phyloP scores from a whole-genome alignment of 2,888 invertebrate species.

The Agrotis exclamationis region DNA sequence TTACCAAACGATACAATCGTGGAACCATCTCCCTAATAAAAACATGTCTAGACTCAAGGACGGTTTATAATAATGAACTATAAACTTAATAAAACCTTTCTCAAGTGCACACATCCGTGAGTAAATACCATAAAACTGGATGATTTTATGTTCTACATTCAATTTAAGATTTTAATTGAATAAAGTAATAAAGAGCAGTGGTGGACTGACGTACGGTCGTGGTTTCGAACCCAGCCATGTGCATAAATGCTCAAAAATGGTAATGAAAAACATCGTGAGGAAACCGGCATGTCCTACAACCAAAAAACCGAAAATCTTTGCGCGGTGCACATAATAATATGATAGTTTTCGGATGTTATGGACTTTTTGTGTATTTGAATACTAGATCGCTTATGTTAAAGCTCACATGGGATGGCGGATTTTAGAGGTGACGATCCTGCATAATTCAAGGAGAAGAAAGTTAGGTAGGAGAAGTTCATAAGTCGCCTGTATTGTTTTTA shows the following conservation, averaged over 20 bases:
- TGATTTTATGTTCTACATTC: conserved; percentile 19
- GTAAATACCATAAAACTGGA: conserved; percentile 41
- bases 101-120: conserved; percentile 39
- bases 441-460: no score
- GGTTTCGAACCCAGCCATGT: no score
- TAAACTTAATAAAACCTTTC: conserved; percentile 33
- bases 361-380: background rate
- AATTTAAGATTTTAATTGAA: conserved; percentile 35
- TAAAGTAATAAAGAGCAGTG: background rate
- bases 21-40: conserved; percentile 27
- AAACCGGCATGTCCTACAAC: no score
- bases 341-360: background rate
- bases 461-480: no score
- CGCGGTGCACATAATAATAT: no score
- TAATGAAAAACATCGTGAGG: no score
- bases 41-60: conserved; percentile 50
- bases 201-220: no score
- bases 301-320: no score
- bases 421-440: no score
- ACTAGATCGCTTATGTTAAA: background rate
- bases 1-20: conserved; percentile 15
- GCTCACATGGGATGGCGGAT: background rate
- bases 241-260: no score
- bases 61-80: conserved; percentile 37
- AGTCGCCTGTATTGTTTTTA: no score